Evolutionary conservation across 2,888 invertebrate genomes (phyloP).

Genomic region (Anodontia alba): DNA sequence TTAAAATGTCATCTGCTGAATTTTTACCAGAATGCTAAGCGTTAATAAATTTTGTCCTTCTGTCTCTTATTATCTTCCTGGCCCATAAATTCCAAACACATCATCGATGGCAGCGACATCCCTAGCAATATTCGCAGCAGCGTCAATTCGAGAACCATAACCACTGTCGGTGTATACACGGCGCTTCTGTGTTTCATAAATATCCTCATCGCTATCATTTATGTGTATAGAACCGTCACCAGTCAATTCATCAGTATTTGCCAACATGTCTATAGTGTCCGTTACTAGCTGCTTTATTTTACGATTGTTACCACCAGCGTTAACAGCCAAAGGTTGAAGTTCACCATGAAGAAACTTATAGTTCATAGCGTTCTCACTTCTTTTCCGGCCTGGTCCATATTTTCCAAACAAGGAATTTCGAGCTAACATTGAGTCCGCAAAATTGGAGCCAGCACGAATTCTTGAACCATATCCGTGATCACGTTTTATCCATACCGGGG

Average conservation of each 20-base stretch:
- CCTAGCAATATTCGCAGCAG: constrained; percentile 37
- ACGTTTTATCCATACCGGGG: neutral
- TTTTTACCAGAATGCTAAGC: no score
- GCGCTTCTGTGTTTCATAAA: neutral
- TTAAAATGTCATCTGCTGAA: no score
- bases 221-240: no score
- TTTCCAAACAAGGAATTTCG: constrained; percentile 19
- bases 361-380: neutral
- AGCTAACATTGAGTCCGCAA: neutral
- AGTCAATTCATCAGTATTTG: neutral
- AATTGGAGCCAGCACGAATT: neutral
- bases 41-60: no score
- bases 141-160: constrained; percentile 30
- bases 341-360: neutral
- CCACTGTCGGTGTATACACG: constrained; percentile 31
- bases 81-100: constrained; percentile 36
- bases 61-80: no score
- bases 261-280: neutral
- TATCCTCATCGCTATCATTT: neutral
- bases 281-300: neutral
- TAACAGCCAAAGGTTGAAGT: neutral
- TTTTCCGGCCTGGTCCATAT: constrained; percentile 27
- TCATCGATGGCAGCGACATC: constrained; percentile 22
- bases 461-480: constrained; percentile 17
- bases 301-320: neutral